Evolutionary conservation across 2,113 vertebrate species (phyloP).

Genomic region (Esox niger): DNA sequence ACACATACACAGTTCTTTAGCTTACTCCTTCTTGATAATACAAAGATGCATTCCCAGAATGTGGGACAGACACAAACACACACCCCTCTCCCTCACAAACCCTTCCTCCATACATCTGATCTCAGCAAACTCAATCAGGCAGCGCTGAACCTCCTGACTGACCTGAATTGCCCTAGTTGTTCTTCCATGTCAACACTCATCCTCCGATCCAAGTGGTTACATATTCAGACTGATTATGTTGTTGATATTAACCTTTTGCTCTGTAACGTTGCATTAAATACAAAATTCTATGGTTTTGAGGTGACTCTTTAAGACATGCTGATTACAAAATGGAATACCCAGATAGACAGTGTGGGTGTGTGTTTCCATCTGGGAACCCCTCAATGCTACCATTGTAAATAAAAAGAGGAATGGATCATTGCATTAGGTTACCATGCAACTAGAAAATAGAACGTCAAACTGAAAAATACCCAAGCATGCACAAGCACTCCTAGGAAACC

Average conservation of each 20-base stretch:
- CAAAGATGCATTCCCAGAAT: not conserved
- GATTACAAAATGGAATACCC: not conserved
- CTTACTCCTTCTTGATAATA: not conserved
- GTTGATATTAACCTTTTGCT: too few relatives aligned
- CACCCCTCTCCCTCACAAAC: not conserved
- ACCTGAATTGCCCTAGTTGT: constrained; percentile 21
- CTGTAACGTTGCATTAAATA: too few relatives aligned
- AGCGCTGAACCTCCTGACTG: constrained; percentile 34
- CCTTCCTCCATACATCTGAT: constrained; percentile 2
- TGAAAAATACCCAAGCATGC: not conserved
- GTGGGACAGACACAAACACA: not conserved
- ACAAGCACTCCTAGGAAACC: constrained; percentile 13
- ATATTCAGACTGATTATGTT: too few relatives aligned
- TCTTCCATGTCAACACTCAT: constrained; percentile 12
- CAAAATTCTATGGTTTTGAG: not conserved
- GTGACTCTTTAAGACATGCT: not conserved
- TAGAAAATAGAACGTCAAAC: not conserved
- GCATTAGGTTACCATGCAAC: constrained; percentile 19
- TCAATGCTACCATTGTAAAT: not conserved
- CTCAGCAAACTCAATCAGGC: constrained; percentile 25
- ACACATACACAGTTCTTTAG: constrained; percentile 4
- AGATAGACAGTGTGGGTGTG: not conserved
- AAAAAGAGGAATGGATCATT: not conserved
- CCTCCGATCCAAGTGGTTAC: not conserved
- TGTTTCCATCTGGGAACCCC: not conserved